A percentile compares a stretch with the other conserved stretches of the same genome.
Evolutionary conservation across 1,140 invertebrate genomes (phyloP).

Genomic region (Bombus cullumanus): DNA sequence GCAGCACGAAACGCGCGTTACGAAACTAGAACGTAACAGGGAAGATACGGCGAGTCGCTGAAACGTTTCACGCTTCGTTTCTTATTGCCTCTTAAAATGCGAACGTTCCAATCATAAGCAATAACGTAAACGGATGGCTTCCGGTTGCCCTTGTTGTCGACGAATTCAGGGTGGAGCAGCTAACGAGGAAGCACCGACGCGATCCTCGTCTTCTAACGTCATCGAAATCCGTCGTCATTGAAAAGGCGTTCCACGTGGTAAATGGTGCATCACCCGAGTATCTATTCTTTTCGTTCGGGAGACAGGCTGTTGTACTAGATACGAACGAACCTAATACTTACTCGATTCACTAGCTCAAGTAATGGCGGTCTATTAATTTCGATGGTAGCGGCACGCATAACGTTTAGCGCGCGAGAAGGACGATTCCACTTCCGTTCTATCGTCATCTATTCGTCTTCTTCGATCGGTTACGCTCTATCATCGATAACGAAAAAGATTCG

Average conservation of each 20-base stretch:
- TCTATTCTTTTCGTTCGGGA: conserved; percentile 61
- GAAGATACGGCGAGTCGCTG: not conserved
- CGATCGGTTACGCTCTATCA: not conserved
- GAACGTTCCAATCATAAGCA: not conserved
- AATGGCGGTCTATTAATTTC: conserved; percentile 67
- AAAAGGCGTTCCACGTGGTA: conserved; percentile 67
- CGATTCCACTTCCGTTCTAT: conserved; percentile 3
- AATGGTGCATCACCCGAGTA: conserved; percentile 75
- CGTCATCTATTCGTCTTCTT: not conserved
- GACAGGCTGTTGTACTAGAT: conserved; percentile 38
- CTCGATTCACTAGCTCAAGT: conserved; percentile 73
- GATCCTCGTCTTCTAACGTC: conserved; percentile 30
- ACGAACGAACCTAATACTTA: conserved; percentile 64
- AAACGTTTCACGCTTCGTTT: not conserved
- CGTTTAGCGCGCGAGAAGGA: conserved; percentile 7
- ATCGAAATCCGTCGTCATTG: conserved; percentile 21
- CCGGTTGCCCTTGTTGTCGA: not conserved
- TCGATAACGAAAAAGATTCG: not conserved
- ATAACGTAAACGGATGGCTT: not conserved
- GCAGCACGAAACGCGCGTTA: not conserved
- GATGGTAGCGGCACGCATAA: not conserved
- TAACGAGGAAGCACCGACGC: conserved; percentile 24
- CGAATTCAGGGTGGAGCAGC: not conserved
- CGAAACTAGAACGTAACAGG: not conserved
- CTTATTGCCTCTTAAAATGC: not conserved